phyloP scores from a whole-genome alignment of 1,140 invertebrate genomes.

The Lordiphosa collinella region DNA sequence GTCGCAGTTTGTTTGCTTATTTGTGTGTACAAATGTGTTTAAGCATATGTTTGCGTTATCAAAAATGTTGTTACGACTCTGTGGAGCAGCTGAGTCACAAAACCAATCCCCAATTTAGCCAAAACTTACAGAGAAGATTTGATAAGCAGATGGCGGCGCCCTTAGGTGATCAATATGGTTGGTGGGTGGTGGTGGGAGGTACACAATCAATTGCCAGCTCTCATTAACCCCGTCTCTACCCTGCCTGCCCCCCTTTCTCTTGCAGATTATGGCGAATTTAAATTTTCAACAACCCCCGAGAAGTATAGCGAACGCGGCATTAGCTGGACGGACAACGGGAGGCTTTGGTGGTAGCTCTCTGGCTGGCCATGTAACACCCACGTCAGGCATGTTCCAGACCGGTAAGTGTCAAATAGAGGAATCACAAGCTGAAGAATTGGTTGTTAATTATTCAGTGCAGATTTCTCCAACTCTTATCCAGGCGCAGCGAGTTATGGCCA shows the following conservation, averaged over 20 bases:
- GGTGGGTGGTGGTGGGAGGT: no score
- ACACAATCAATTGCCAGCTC: neutral
- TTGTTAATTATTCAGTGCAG: constrained; percentile 15
- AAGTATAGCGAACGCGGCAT: constrained; percentile 86
- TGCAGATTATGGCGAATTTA: constrained; percentile 87
- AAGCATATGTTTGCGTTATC: constrained; percentile 26
- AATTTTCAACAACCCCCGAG: constrained; percentile 90
- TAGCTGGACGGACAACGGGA: constrained; percentile 83
- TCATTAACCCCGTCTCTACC: neutral
- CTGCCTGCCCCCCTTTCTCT: constrained; percentile 8
- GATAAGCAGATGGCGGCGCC: no score
- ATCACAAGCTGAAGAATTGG: neutral
- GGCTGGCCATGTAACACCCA: constrained; percentile 87
- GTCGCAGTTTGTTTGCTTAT: constrained; percentile 8
- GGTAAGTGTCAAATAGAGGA: constrained; percentile 48
- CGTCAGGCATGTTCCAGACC: constrained; percentile 84
- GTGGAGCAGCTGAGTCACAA: no score
- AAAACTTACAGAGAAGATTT: no score
- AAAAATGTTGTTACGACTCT: neutral
- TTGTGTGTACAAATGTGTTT: constrained; percentile 6
- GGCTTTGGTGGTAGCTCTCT: constrained; percentile 82
- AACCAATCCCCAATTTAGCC: no score
- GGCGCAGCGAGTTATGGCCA: constrained; percentile 79
- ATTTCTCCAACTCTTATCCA: constrained; percentile 62
- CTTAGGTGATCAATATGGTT: no score